Percentiles rank a stretch among this genome's conserved stretches.
phyloP scores from a whole-genome alignment of 2,113 vertebrate genomes.

The Pseudorasbora parva region DNA sequence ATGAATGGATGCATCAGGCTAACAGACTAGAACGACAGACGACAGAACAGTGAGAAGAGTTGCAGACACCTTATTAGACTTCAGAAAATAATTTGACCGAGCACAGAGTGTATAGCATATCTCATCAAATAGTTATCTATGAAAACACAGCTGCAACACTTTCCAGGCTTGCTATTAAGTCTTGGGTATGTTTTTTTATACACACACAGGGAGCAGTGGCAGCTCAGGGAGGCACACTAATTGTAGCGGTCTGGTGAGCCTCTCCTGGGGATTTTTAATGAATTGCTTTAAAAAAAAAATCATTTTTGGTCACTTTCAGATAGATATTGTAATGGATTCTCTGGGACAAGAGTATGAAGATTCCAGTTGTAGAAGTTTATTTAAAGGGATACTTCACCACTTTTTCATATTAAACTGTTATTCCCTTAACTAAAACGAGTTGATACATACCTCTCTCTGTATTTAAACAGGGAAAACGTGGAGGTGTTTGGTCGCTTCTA shows the following conservation, averaged over 20 bases:
- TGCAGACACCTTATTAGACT: constrained; percentile 37
- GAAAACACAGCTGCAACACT: neutral
- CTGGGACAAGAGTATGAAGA: too few species aligned
- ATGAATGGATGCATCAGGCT: constrained; percentile 22
- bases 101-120: neutral
- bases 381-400: too few species aligned
- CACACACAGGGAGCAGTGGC: neutral
- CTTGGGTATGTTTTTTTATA: neutral
- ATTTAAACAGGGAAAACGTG: too few species aligned
- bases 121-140: neutral
- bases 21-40: constrained; percentile 41
- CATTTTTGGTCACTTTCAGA: too few species aligned
- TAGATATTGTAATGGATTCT: too few species aligned
- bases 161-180: neutral
- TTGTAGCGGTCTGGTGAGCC: neutral
- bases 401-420: too few species aligned
- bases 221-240: too few species aligned
- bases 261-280: neutral
- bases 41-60: constrained; percentile 10
- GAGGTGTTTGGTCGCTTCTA: too few species aligned
- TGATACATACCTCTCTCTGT: too few species aligned
- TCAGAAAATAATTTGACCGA: constrained; percentile 26
- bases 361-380: too few species aligned
- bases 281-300: too few species aligned
- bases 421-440: too few species aligned